Evolutionary conservation across 2,797 vertebrate species (phyloP).

Genomic region (Tympanoctomys barrerae): DNA sequence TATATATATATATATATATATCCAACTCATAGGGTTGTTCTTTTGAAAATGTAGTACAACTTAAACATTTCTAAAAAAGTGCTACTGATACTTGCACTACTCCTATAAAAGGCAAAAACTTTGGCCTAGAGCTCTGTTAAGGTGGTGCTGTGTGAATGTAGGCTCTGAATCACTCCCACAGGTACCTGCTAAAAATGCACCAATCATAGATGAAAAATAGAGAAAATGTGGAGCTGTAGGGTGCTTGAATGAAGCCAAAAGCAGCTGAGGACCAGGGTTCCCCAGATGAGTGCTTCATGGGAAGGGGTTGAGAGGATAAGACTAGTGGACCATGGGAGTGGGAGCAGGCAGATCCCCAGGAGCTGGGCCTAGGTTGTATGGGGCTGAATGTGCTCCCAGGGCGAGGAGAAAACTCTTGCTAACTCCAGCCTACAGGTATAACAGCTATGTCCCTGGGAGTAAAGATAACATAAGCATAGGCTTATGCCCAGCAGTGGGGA

Average conservation of each 20-base stretch:
- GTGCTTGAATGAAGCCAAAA: rapidly evolving
- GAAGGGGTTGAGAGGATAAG: rapidly evolving
- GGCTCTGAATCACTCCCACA: too few relatives aligned
- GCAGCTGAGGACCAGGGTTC: rapidly evolving
- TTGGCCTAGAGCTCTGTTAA: background rate
- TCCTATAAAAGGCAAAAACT: background rate
- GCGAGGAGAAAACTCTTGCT: background rate
- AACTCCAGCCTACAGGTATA: too few relatives aligned
- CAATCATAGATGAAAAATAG: rapidly evolving
- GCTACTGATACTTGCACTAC: rapidly evolving
- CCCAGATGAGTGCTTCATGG: background rate
- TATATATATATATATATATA: too few relatives aligned
- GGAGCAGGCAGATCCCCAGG: background rate
- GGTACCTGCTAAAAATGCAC: background rate
- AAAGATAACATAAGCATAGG: background rate
- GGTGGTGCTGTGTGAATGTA: rapidly evolving
- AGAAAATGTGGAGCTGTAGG: background rate
- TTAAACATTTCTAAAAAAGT: background rate
- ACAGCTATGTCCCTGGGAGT: background rate
- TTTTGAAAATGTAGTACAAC: background rate
- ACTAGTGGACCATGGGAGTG: background rate
- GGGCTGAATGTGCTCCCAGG: too few relatives aligned
- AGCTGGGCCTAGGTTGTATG: rapidly evolving
- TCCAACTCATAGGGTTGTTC: background rate
- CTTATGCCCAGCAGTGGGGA: background rate